phyloP scores from a whole-genome alignment of 2,888 invertebrate genomes.

The Autographa pulchrina region DNA sequence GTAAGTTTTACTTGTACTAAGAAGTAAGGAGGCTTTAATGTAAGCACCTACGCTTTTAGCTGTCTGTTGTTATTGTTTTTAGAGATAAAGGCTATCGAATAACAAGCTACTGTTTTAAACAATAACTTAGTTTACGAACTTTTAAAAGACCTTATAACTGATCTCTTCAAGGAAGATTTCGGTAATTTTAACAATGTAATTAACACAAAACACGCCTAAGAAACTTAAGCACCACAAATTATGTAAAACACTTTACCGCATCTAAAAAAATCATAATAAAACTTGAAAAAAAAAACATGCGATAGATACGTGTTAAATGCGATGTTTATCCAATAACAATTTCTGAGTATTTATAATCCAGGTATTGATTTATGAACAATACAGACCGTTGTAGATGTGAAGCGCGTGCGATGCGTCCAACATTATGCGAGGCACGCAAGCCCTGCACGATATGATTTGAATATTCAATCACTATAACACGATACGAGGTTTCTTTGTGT shows the following conservation, averaged over 20 bases:
- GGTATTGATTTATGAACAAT: conserved; percentile 32
- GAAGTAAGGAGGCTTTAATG: too few relatives aligned
- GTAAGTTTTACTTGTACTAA: too few relatives aligned
- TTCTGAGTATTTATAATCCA: conserved; percentile 11
- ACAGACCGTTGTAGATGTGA: conserved; percentile 32
- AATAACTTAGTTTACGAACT: too few relatives aligned
- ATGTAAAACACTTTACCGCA: background rate
- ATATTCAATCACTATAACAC: conserved; percentile 49
- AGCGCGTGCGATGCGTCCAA: conserved; percentile 40
- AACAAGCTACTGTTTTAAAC: too few relatives aligned
- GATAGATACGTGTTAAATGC: background rate
- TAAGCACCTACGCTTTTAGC: too few relatives aligned
- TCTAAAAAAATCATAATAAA: background rate
- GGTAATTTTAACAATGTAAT: background rate
- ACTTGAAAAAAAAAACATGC: too few relatives aligned
- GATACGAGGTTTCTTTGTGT: conserved; percentile 52
- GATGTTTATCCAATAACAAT: background rate
- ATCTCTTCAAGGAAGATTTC: too few relatives aligned
- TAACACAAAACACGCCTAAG: background rate
- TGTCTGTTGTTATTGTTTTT: too few relatives aligned
- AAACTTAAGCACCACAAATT: background rate
- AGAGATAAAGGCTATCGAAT: too few relatives aligned
- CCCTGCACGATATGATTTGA: conserved; percentile 45
- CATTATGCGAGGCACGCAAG: conserved; percentile 52
- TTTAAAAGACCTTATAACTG: too few relatives aligned